These are phyloP conservation scores for Andricus curvator DNA, from an alignment of 2,888 invertebrate genomes.

Conservation along the genomic window DNA sequence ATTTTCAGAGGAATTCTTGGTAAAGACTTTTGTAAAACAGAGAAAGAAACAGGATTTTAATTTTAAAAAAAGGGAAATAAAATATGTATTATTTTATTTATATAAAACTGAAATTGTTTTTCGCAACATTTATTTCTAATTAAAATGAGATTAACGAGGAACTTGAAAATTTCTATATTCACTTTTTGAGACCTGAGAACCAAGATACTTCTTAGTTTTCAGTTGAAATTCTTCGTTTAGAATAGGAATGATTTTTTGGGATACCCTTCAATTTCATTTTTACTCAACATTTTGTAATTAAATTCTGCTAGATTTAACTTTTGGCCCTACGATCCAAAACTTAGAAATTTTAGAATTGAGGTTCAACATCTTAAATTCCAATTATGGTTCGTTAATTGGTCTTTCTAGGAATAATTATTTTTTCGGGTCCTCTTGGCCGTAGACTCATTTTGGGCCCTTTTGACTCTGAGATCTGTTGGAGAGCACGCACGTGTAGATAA, in stretches of 20 bases:
- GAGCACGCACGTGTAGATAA: constrained; percentile 44
- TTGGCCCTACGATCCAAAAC: neutral
- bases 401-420: neutral
- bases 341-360: neutral
- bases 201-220: too few relatives aligned
- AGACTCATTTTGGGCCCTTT: neutral
- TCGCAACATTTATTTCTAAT: too few relatives aligned
- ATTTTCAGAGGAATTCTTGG: neutral
- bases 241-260: too few relatives aligned
- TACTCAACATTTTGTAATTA: too few relatives aligned
- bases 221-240: too few relatives aligned
- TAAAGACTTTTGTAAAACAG: neutral
- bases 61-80: neutral
- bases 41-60: neutral
- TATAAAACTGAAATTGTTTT: too few relatives aligned
- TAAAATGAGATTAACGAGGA: too few relatives aligned
- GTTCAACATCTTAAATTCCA: neutral
- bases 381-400: neutral
- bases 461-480: neutral
- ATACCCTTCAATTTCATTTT: too few relatives aligned
- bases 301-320: too few relatives aligned
- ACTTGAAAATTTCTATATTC: too few relatives aligned
- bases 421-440: neutral
- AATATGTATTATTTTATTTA: too few relatives aligned
- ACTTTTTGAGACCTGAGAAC: too few relatives aligned